Percentiles rank a stretch among this genome's conserved stretches.
Conservation (phyloP, 2,888 invertebrate genomes). For the Drosophila testacea region DNA sequence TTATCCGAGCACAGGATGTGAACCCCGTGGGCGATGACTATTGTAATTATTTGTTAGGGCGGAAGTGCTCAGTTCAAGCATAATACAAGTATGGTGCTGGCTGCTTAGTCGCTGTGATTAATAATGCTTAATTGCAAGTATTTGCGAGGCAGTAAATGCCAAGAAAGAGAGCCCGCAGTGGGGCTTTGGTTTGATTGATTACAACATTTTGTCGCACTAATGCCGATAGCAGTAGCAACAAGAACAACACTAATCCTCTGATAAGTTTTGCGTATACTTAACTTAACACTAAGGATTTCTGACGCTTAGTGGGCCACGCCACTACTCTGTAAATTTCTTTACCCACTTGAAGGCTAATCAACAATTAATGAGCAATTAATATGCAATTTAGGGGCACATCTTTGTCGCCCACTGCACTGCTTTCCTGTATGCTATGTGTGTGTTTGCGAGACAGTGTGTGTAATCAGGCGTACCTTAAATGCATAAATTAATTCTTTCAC, state of each 20-base stretch:
- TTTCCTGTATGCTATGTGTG: background rate
- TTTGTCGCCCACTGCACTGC: constrained; percentile 21
- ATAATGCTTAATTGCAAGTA: constrained; percentile 77
- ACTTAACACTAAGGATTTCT: constrained; percentile 65
- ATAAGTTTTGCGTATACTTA: constrained; percentile 68
- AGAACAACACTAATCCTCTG: constrained; percentile 51
- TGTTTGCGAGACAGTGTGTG: constrained; percentile 6
- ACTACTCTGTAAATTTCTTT: constrained; percentile 20
- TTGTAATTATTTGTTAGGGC: constrained; percentile 70
- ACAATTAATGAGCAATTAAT: constrained; percentile 79
- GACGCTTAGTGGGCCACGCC: constrained; percentile 32
- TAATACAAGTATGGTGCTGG: constrained; percentile 19
- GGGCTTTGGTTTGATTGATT: constrained; percentile 69
- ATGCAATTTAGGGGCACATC: constrained; percentile 66
- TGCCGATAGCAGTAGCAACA: constrained; percentile 42
- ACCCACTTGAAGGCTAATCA: constrained; percentile 68
- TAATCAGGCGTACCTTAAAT: constrained; percentile 58
- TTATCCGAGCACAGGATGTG: constrained; percentile 48
- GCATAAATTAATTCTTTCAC: constrained; percentile 60
- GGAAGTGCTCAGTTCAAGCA: constrained; percentile 61
- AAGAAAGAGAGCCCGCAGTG: constrained; percentile 29
- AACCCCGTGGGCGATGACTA: constrained; percentile 58
- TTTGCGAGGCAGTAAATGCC: constrained; percentile 50
- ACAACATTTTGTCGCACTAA: constrained; percentile 78
- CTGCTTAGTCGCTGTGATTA: constrained; percentile 74